These are phyloP conservation scores for Coelopa pilipes DNA, from an alignment of 2,888 invertebrate genomes.

Conservation along the genomic window DNA sequence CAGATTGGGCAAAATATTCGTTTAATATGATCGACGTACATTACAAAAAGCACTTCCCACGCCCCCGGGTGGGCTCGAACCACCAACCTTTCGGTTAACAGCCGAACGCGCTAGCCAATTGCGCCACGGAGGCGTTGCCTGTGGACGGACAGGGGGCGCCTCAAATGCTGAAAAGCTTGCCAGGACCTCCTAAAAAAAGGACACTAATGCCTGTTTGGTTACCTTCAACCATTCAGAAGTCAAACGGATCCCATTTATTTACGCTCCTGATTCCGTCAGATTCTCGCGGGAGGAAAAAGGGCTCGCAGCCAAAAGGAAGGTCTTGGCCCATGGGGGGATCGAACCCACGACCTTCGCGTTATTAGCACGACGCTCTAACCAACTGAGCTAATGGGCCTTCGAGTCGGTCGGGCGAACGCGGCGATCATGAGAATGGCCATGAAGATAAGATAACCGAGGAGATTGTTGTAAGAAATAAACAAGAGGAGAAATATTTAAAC, in stretches of 20 bases:
- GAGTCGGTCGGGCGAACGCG: not conserved
- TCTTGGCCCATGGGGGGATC: slow-evolving; percentile 66
- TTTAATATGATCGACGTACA: not conserved
- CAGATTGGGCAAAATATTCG: not conserved
- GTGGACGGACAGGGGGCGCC: too few relatives aligned
- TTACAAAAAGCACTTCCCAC: slow-evolving; percentile 56
- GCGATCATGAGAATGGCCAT: not conserved
- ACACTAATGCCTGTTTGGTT: too few relatives aligned
- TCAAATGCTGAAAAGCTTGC: too few relatives aligned
- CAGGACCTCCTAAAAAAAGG: too few relatives aligned
- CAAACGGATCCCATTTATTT: too few relatives aligned
- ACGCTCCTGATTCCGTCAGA: too few relatives aligned
- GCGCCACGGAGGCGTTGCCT: slow-evolving; percentile 81
- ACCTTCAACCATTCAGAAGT: too few relatives aligned
- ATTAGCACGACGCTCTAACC: slow-evolving; percentile 69
- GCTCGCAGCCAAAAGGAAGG: not conserved
- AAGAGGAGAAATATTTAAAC: too few relatives aligned
- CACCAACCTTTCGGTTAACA: slow-evolving; percentile 99
- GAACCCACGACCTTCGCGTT: slow-evolving; percentile 68
- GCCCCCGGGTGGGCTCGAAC: slow-evolving; percentile 98
- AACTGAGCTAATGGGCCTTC: slow-evolving; percentile 68
- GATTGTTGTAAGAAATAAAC: too few relatives aligned
- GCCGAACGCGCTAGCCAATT: slow-evolving; percentile 98
- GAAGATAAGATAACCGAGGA: too few relatives aligned
- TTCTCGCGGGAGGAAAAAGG: not conserved